A percentile compares a stretch with the other conserved stretches of the same genome.
phyloP scores from a whole-genome alignment of 2,888 invertebrate genomes.

The Tiliacea citrago region DNA sequence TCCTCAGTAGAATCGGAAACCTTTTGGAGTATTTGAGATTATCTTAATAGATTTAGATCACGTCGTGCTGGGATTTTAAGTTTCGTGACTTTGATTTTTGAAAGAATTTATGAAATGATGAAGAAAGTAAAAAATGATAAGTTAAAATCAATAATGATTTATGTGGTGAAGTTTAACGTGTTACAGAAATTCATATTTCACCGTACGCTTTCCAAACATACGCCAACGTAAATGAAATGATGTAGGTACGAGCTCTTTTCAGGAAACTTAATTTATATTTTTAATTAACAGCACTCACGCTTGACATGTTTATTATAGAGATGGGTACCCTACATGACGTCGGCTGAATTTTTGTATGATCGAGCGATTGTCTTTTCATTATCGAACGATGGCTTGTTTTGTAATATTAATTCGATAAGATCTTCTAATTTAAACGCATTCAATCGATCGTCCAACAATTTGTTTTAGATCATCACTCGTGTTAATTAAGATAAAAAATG shows the following conservation, averaged over 20 bases:
- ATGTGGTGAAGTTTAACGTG: background rate
- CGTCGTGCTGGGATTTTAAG: slow-evolving; percentile 49
- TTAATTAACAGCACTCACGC: slow-evolving; percentile 37
- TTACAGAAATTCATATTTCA: background rate
- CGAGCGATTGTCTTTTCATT: slow-evolving; percentile 82
- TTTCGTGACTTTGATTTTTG: slow-evolving; percentile 57
- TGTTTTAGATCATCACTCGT: slow-evolving; percentile 75
- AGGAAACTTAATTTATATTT: background rate
- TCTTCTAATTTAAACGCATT: slow-evolving; percentile 76
- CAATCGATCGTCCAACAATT: slow-evolving; percentile 79
- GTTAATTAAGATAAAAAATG: slow-evolving; percentile 79
- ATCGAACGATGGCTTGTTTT: slow-evolving; percentile 79
- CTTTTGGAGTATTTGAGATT: slow-evolving; percentile 55
- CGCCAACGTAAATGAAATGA: background rate
- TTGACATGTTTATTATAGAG: slow-evolving; percentile 53
- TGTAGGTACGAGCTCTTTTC: background rate
- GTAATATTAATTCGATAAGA: slow-evolving; percentile 86
- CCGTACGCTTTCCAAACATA: background rate
- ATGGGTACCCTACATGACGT: slow-evolving; percentile 66
- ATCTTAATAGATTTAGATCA: slow-evolving; percentile 62
- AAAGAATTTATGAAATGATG: slow-evolving; percentile 32
- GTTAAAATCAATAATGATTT: background rate
- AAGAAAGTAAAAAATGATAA: slow-evolving; percentile 8
- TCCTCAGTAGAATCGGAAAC: slow-evolving; percentile 57
- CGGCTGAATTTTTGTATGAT: slow-evolving; percentile 77